Evolutionary conservation across 2,113 vertebrate species (phyloP), one percentile per base, ranked within the genome.

Genomic region (Datnioides undecimradiatus): DNA sequence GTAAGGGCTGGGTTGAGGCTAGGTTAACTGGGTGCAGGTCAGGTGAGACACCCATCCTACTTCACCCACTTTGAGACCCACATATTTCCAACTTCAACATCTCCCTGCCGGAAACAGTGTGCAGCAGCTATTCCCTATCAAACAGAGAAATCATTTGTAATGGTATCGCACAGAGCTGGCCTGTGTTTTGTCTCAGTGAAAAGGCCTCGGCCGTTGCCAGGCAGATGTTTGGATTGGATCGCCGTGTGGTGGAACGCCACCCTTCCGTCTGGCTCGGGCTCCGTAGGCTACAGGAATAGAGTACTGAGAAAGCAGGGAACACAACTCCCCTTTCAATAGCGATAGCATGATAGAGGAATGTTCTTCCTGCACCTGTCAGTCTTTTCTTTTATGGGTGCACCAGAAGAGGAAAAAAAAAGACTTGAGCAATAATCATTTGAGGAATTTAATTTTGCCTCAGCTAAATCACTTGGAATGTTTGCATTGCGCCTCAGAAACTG

Each of bases 171-270:
- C 64, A 71, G 84, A 89, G 85, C 36, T 4, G 73, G 79, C 72
- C 84, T 87, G 86, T 87, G 84, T 87, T 88, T 88, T 84, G 85
- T 88, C 82, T 90, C 73, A 54, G 82, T 6, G 77, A 91, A 63
- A 79, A 85, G 70, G 82, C 64, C 86, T 87, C 54, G 11, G 48
- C 40, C 9, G 77, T 86, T 85, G 86, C 84, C 81, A 87, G 88
- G 86, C 77, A 90, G 87, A 90, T 91, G 87, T 93, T 91, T 92
- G 91, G 79, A 60, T 88, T 91, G 86, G 87, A 89, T 74, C 73
- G 1, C 36, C 8, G 33, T 57, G 78, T 27, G 81, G 83, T 88
- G 85, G 81, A 84, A 89, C 64, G 48, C 80, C 81, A 84, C 73
- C 79, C 87, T 87, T 90, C 84, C 86, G 88, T 92, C 81, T 92